Conservation (phyloP, 1,140 invertebrate species). For the Drosophila micromelanica region DNA sequence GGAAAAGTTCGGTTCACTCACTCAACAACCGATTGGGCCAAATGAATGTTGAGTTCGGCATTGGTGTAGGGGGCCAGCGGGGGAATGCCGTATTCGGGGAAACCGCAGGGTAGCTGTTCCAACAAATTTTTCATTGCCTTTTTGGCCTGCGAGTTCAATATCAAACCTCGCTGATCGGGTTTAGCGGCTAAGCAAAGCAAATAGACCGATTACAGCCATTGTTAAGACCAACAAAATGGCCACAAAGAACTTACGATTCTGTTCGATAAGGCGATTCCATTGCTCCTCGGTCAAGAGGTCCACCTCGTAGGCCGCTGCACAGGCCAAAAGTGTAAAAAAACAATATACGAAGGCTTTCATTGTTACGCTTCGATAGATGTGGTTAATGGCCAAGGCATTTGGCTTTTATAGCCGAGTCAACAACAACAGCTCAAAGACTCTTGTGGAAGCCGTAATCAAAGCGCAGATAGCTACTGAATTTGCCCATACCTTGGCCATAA, state of each 20-base stretch:
- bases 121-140: conserved; percentile 68
- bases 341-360: conserved; percentile 63
- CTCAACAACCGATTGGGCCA: conserved; percentile 71
- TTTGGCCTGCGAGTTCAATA: conserved; percentile 74
- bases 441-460: neutral
- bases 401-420: conserved; percentile 61
- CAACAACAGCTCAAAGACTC: neutral
- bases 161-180: conserved; percentile 64
- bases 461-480: neutral
- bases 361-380: conserved; percentile 47
- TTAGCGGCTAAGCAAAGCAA: conserved; percentile 30
- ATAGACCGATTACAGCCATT: conserved; percentile 1
- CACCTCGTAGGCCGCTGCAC: conserved; percentile 66
- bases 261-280: conserved; percentile 62
- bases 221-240: too few relatives aligned
- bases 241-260: conserved; percentile 57
- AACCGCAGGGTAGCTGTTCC: conserved; percentile 74
- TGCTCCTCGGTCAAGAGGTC: conserved; percentile 63
- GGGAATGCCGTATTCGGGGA: conserved; percentile 69
- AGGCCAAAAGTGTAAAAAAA: conserved; percentile 70
- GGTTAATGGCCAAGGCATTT: neutral
- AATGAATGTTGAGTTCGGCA: conserved; percentile 67
- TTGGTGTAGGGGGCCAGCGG: conserved; percentile 81
- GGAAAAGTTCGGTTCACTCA: conserved; percentile 39
- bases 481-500: conserved; percentile 12